Conservation (phyloP, 2,888 invertebrate species). For the Xylota segnis region DNA sequence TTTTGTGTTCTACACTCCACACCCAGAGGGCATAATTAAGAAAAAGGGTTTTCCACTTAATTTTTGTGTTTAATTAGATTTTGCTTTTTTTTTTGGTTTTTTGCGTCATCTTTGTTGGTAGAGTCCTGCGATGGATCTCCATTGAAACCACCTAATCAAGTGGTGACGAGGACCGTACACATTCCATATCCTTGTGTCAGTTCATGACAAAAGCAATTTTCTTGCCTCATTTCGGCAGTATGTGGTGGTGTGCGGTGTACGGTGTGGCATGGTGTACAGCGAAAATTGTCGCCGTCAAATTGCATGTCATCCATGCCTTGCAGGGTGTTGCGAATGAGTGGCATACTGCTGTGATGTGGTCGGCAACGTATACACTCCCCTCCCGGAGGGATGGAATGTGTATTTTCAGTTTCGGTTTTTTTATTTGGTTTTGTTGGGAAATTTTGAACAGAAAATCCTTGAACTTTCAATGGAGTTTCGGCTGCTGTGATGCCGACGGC, state of each 20-base stretch:
- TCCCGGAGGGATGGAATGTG: background rate
- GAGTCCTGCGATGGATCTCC: constrained; percentile 12
- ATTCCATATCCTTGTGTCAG: constrained; percentile 66
- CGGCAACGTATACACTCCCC: constrained; percentile 13
- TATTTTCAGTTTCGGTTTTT: background rate
- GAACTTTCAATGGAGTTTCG: constrained; percentile 51
- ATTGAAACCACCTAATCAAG: constrained; percentile 63
- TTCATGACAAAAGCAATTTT: constrained; percentile 72
- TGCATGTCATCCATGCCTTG: constrained; percentile 66
- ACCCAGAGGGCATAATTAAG: constrained; percentile 68
- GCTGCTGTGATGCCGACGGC: background rate
- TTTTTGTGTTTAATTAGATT: constrained; percentile 70
- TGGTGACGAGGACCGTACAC: constrained; percentile 45
- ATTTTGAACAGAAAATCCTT: constrained; percentile 30
- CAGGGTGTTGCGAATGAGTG: constrained; percentile 65
- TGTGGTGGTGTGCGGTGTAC: background rate
- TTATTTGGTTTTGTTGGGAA: background rate
- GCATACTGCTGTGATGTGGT: constrained; percentile 51
- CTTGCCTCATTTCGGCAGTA: constrained; percentile 55
- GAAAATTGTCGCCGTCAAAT: constrained; percentile 73
- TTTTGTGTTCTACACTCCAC: constrained; percentile 30
- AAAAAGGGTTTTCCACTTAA: constrained; percentile 74
- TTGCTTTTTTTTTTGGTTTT: constrained; percentile 1
- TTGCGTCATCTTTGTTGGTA: too few relatives aligned
- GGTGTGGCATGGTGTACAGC: constrained; percentile 43